A percentile compares a stretch with the other conserved stretches of the same genome.
These are phyloP conservation scores for Brachypteracias leptosomus DNA, from an alignment of 2,113 vertebrate genomes.

Conservation along the genomic window DNA sequence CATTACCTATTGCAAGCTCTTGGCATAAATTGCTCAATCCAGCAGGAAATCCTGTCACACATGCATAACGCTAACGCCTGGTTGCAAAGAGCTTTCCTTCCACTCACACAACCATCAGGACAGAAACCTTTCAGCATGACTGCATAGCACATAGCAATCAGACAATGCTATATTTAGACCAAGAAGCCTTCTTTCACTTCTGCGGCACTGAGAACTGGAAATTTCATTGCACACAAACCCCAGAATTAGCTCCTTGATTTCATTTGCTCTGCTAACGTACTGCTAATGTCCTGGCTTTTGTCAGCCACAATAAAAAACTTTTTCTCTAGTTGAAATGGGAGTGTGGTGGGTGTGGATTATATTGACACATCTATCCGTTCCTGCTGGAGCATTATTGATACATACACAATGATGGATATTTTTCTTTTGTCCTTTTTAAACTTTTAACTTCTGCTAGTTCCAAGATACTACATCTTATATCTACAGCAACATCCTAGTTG, in stretches of 20 bases:
- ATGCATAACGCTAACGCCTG: not conserved
- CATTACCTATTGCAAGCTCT: not conserved
- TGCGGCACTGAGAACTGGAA: not conserved
- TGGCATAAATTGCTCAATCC: not conserved
- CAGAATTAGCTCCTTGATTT: not conserved
- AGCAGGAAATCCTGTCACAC: not conserved
- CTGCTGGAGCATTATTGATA: not conserved
- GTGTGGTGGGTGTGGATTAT: not conserved
- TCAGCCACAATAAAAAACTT: not conserved
- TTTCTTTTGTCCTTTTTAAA: not conserved
- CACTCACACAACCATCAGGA: not conserved
- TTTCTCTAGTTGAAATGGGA: not conserved
- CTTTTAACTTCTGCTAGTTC: not conserved
- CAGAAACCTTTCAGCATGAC: not conserved
- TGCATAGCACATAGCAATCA: not conserved
- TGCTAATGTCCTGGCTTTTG: not conserved
- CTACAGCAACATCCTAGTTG: not conserved
- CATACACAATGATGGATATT: not conserved
- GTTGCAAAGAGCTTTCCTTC: not conserved
- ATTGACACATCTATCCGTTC: not conserved
- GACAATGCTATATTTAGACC: not conserved
- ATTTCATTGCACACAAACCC: not conserved
- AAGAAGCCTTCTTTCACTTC: not conserved
- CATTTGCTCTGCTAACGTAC: accelerated
- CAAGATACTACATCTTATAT: not conserved